Base-by-base conservation (phyloP, 2,888 invertebrate species). In the Amiota mariae region DNA sequence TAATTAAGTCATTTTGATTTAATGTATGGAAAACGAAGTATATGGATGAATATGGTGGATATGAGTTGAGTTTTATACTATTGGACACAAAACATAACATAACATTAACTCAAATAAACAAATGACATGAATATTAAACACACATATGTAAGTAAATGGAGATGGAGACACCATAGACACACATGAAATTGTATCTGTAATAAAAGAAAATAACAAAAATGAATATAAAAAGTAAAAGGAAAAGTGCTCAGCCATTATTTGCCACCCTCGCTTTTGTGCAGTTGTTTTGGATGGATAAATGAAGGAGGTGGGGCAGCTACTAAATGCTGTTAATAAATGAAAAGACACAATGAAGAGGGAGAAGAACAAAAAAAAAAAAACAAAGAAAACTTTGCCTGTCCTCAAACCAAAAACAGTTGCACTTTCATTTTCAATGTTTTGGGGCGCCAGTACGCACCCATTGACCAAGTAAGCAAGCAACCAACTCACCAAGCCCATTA, bases 101-200 rank as follows among this genome's bases (percentile, higher is more conserved):
- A 15, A 61, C 61, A 78, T 67, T 75, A 76, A 80, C 78, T 61
- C 70, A 80, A 78, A 80, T 78, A 80, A 72, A 80, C 76, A 76
- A 59, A 71, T 54, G 54, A 54, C 54, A 54, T 54, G 15, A 54
- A 54, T 15, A 54, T 54, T 54, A 54, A 54, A 54, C 15, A 54
- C 8, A 66, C 66, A 15, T 24, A n/a, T n/a, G n/a, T n/a, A n/a
- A n/a, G n/a, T n/a, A 48, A 46, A 15, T n/a, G 24, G 10, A 47
- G 36, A 64, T 15, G 46, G 46, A 46, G 12, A 24, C n/a, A 15
- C n/a, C 46, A 64, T 8, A 15, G 13, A 9, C 64, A 51, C 11
- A 51, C 12, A 51, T 11, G 9, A 15, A 54, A 64, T 24, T 1
- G 8, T 36, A 36, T 36, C 6, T 36, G 36, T 36, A 36, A 51